A percentile compares a stretch with the other conserved stretches of the same genome.
phyloP scores from a whole-genome alignment of 2,113 vertebrate genomes.

The Pygoscelis adeliae region DNA sequence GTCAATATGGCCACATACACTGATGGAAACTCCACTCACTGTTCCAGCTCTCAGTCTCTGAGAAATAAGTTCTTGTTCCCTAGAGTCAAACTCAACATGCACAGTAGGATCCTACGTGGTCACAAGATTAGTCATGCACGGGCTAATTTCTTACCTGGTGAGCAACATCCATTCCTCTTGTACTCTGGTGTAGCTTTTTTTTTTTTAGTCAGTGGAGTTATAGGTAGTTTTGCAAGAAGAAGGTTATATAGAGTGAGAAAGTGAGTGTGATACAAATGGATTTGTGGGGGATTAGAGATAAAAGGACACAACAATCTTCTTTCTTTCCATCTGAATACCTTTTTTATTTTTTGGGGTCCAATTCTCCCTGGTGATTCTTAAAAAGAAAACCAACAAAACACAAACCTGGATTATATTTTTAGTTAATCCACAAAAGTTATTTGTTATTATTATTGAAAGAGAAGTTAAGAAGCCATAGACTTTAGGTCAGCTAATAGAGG shows the following conservation, averaged over 20 bases:
- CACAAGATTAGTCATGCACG: not conserved
- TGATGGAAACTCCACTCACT: not conserved
- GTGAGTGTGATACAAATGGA: not conserved
- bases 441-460: not conserved
- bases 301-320: not conserved
- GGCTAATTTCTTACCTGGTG: not conserved
- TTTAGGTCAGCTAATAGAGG: not conserved
- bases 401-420: not conserved
- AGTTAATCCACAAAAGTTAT: not conserved
- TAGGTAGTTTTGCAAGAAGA: not conserved
- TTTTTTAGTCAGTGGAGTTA: not conserved
- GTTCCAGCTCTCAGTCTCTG: not conserved
- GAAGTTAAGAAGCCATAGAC: not conserved
- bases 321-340: rapidly evolving
- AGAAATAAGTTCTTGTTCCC: not conserved
- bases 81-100: not conserved
- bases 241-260: not conserved
- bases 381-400: not conserved
- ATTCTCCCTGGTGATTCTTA: not conserved
- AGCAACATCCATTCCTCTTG: not conserved
- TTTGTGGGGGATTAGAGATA: not conserved
- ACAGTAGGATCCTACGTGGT: not conserved
- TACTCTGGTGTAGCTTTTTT: rapidly evolving
- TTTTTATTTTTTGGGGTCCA: rapidly evolving
- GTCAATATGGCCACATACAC: not conserved